Evolutionary conservation across 2,113 vertebrate species (phyloP).

Genomic region (Crocuta crocuta): DNA sequence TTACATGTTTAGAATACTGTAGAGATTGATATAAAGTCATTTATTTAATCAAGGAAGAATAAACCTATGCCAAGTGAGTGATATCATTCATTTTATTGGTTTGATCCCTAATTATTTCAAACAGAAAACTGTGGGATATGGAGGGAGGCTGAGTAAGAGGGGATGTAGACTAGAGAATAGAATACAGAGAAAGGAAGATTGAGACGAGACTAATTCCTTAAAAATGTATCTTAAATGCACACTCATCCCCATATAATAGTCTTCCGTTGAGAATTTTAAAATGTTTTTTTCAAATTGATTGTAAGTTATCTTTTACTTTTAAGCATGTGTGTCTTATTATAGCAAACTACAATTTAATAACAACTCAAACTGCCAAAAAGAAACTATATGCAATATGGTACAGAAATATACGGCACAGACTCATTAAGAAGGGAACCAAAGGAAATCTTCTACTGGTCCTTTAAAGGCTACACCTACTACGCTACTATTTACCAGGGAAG

Average conservation of each 20-base stretch:
- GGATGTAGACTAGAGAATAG: not conserved
- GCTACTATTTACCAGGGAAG: not conserved
- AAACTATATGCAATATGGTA: not conserved
- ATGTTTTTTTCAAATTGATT: not conserved
- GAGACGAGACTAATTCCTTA: not conserved
- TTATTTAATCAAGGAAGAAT: constrained; percentile 12
- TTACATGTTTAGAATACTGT: constrained; percentile 43
- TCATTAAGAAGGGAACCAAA: not conserved
- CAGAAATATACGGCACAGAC: constrained; percentile 49
- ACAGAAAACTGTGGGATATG: not conserved
- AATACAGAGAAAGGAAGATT: not conserved
- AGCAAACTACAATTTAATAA: constrained; percentile 42
- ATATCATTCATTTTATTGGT: constrained; percentile 6
- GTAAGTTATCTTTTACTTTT: constrained; percentile 53
- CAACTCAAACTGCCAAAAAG: constrained; percentile 51
- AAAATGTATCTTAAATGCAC: not conserved
- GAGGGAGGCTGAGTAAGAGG: not conserved
- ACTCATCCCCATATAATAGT: not conserved
- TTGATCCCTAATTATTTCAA: constrained; percentile 42
- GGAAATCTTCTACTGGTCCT: not conserved
- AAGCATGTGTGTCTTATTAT: constrained; percentile 29
- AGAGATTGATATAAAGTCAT: not conserved
- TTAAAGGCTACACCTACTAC: not conserved
- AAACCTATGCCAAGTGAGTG: constrained; percentile 1
- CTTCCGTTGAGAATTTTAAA: not conserved